These are phyloP conservation scores for Nowickia ferox DNA, from an alignment of 2,888 invertebrate species.

Conservation along the genomic window DNA sequence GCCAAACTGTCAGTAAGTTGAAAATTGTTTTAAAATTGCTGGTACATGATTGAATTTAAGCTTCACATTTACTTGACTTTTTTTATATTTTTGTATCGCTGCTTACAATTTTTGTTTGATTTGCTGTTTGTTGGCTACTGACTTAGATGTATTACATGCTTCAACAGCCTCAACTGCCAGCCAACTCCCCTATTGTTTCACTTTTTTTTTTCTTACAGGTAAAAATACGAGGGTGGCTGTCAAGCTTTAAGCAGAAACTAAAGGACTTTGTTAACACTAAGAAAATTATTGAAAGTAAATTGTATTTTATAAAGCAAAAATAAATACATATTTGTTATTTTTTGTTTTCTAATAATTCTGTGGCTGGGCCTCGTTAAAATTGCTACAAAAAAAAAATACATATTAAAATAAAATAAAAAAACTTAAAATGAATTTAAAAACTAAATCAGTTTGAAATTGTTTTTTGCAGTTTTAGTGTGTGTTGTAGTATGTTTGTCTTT, in stretches of 20 bases:
- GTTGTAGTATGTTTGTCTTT: conserved; percentile 67
- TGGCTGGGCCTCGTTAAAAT: conserved; percentile 23
- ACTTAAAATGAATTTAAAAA: conserved; percentile 70
- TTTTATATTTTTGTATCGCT: conserved; percentile 15
- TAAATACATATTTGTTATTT: neutral
- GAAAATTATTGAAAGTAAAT: neutral
- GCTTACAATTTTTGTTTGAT: conserved; percentile 53
- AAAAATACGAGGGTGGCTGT: neutral
- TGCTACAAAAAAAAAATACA: conserved; percentile 23
- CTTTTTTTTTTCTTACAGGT: neutral
- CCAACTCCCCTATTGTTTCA: conserved; percentile 57
- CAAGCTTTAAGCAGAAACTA: neutral
- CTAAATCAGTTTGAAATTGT: conserved; percentile 71
- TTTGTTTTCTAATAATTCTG: neutral
- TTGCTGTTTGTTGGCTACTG: conserved; percentile 57
- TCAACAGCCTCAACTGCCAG: conserved; percentile 58
- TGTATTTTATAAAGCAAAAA: neutral
- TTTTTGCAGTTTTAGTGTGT: conserved; percentile 55
- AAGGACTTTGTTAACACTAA: too few relatives aligned
- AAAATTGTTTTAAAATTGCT: conserved; percentile 82
- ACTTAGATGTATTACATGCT: conserved; percentile 80
- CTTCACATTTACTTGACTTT: conserved; percentile 55
- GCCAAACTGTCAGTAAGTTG: conserved; percentile 81
- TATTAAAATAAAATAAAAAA: conserved; percentile 31
- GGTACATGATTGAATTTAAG: conserved; percentile 82